Conservation (phyloP, 2,888 invertebrate genomes). For the Dioctria linearis region DNA sequence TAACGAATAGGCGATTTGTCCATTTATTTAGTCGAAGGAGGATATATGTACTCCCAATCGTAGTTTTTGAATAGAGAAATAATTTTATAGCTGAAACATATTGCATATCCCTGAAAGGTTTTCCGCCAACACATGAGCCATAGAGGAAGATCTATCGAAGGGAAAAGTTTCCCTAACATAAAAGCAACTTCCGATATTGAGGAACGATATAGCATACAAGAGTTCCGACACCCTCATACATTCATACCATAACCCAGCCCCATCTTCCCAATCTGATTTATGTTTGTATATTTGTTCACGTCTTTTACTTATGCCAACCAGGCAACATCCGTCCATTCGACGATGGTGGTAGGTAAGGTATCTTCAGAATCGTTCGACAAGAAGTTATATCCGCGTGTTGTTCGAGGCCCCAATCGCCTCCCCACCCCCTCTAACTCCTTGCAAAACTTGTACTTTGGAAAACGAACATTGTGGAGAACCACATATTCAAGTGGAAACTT, state of each 20-base stretch:
- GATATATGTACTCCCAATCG: neutral
- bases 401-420: no score
- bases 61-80: conserved; percentile 11
- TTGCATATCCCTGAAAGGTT: neutral
- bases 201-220: conserved; percentile 8
- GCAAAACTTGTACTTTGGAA: neutral
- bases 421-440: no score
- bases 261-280: conserved; percentile 2
- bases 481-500: neutral
- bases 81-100: conserved; percentile 16
- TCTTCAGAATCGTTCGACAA: conserved; percentile 12
- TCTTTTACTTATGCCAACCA: neutral
- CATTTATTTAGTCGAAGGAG: neutral
- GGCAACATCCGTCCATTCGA: neutral
- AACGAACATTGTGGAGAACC: neutral
- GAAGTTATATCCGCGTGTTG: neutral
- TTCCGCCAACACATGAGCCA: neutral
- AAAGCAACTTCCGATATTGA: neutral
- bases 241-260: no score
- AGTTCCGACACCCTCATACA: neutral
- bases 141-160: neutral
- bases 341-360: neutral
- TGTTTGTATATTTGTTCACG: conserved; percentile 1
- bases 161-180: neutral
- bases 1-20: neutral